A percentile compares a stretch with the other conserved stretches of the same genome.
phyloP scores from a whole-genome alignment of 1,140 invertebrate genomes.

The Psix sp. region DNA sequence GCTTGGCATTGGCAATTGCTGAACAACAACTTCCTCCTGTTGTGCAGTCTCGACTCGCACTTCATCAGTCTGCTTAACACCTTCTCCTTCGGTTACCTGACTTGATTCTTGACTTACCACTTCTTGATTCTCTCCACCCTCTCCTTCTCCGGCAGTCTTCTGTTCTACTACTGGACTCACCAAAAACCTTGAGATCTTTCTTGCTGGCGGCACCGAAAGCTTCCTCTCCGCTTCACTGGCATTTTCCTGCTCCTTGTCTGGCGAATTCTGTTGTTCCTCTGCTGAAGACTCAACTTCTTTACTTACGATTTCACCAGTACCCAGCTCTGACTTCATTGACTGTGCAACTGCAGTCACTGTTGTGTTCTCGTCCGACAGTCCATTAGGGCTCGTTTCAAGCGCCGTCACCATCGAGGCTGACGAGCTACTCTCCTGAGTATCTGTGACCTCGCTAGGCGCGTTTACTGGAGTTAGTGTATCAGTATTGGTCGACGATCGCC shows the following conservation, averaged over 20 bases:
- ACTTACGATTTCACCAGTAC: not conserved
- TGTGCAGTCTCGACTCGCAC: constrained; percentile 6
- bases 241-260: constrained; percentile 16
- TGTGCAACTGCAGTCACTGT: constrained; percentile 28
- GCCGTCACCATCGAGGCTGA: constrained; percentile 40
- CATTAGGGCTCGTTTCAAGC: no score
- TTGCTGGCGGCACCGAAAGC: constrained; percentile 72
- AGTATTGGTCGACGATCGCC: constrained; percentile 73
- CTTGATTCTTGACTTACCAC: not conserved
- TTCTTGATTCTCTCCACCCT: constrained; percentile 28
- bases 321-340: constrained; percentile 5
- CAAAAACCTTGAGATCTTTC: constrained; percentile 87
- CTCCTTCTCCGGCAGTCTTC: constrained; percentile 55
- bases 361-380: no score
- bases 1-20: no score
- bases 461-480: constrained; percentile 73
- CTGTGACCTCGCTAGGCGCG: constrained; percentile 66
- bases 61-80: not conserved
- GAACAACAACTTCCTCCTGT: not conserved
- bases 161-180: constrained; percentile 84
- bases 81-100: constrained; percentile 14
- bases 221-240: constrained; percentile 33
- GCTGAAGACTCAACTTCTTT: constrained; percentile 7
- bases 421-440: constrained; percentile 64
- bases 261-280: not conserved